Evolutionary conservation across 1,140 invertebrate species (phyloP).

Genomic region (Plodia interpunctella): DNA sequence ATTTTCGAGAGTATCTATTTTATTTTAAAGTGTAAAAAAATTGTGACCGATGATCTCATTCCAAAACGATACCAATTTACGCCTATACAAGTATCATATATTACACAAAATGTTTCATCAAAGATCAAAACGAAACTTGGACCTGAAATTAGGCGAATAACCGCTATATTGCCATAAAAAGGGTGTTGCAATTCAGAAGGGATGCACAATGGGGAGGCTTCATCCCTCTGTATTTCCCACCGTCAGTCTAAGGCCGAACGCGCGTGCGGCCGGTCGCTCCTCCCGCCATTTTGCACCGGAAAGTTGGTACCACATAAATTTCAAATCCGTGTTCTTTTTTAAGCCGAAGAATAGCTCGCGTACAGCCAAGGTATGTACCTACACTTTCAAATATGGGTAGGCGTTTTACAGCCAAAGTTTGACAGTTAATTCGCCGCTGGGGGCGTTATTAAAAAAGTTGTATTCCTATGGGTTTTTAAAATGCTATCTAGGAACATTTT

Average conservation of each 20-base stretch:
- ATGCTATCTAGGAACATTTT: conserved; percentile 31
- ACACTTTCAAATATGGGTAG: conserved; percentile 12
- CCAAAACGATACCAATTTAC: too few relatives aligned
- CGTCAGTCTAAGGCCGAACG: conserved; percentile 33
- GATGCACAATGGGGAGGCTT: conserved; percentile 30
- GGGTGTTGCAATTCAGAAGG: conserved; percentile 28
- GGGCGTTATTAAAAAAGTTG: conserved; percentile 46
- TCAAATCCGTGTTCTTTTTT: conserved; percentile 15
- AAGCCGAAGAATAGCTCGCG: neutral
- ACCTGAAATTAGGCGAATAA: conserved; percentile 29
- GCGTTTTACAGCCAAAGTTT: conserved; percentile 35
- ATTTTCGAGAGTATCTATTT: too few relatives aligned
- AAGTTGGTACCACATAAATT: conserved; percentile 18
- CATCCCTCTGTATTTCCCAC: conserved; percentile 21
- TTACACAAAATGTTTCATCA: too few relatives aligned
- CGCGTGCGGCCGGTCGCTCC: conserved; percentile 25
- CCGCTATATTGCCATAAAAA: conserved; percentile 24
- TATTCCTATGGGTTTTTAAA: conserved; percentile 35
- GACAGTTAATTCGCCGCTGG: conserved; percentile 28
- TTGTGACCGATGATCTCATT: too few relatives aligned
- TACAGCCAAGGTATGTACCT: neutral
- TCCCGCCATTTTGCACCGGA: neutral
- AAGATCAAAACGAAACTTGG: conserved; percentile 24
- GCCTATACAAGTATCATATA: too few relatives aligned
- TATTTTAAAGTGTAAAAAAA: too few relatives aligned